A percentile compares a stretch with the other conserved stretches of the same genome.
phyloP scores from a whole-genome alignment of 2,797 vertebrate species.

The Botia kubotai region DNA sequence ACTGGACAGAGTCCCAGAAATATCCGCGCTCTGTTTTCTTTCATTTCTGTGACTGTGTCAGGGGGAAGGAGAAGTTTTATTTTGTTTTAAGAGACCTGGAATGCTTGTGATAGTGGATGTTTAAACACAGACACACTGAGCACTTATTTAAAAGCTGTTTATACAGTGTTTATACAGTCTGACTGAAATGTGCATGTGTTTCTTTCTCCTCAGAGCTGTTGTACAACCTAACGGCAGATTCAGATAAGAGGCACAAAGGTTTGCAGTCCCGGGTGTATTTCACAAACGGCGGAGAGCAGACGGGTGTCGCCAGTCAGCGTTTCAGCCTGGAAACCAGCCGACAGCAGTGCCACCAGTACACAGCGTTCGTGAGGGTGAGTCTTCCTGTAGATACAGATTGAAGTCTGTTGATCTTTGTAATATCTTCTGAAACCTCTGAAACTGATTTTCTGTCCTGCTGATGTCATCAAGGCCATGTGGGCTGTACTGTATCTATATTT shows the following conservation, averaged over 20 bases:
- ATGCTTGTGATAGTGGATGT: conserved; percentile 11
- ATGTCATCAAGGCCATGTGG: no score
- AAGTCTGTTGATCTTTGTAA: no score
- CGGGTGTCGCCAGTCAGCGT: conserved; percentile 81
- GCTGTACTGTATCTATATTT: no score
- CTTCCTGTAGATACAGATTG: not conserved
- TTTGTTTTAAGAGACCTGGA: conserved; percentile 22
- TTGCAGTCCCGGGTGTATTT: conserved; percentile 89
- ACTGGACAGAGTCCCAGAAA: conserved; percentile 28
- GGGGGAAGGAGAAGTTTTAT: conserved; percentile 23
- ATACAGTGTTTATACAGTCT: conserved; percentile 5
- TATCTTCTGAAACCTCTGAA: no score
- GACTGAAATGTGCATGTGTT: not conserved
- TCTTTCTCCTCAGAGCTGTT: conserved; percentile 80
- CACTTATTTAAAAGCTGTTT: conserved; percentile 5
- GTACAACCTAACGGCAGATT: conserved; percentile 92
- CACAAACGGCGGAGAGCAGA: conserved; percentile 83
- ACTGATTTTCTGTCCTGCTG: no score
- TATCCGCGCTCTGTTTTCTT: conserved; percentile 8
- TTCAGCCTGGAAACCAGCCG: conserved; percentile 81
- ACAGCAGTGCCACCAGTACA: conserved; percentile 84
- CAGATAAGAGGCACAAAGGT: conserved; percentile 87
- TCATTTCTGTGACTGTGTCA: conserved; percentile 24
- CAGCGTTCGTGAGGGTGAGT: conserved; percentile 91
- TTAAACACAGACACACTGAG: not conserved